A percentile compares a stretch with the other conserved stretches of the same genome.
Conservation (phyloP, 2,113 vertebrate genomes). For the Rhinolophus ferrumequinum region DNA sequence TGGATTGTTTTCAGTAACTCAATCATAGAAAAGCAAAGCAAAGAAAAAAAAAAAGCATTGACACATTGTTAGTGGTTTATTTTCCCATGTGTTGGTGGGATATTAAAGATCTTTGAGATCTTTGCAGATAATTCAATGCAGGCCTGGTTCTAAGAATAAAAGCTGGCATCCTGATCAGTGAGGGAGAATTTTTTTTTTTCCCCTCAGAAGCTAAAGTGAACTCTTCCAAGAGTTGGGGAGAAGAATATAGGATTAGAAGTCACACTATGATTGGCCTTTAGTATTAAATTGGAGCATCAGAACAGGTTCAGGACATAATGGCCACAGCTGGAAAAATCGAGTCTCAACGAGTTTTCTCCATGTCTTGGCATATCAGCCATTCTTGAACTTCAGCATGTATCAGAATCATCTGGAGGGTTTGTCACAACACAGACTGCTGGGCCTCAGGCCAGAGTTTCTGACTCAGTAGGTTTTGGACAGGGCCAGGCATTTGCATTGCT, state of each 20-base stretch:
- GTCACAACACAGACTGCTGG: neutral
- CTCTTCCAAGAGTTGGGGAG: neutral
- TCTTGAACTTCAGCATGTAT: neutral
- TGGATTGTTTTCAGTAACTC: constrained; percentile 68
- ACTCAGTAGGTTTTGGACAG: neutral
- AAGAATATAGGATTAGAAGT: constrained; percentile 14
- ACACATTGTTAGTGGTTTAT: constrained; percentile 69
- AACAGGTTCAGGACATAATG: neutral
- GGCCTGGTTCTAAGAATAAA: constrained; percentile 76
- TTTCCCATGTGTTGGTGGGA: constrained; percentile 73
- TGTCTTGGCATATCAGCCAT: neutral
- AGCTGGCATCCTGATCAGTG: constrained; percentile 46
- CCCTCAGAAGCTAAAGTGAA: constrained; percentile 41
- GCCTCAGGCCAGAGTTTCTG: neutral
- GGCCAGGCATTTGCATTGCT: neutral
- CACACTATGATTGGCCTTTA: neutral
- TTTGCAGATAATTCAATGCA: constrained; percentile 76
- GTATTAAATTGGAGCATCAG: neutral
- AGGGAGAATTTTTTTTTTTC: neutral
- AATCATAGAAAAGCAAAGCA: constrained; percentile 58
- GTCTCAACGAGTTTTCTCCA: neutral
- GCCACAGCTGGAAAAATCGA: neutral
- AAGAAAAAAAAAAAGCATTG: neutral
- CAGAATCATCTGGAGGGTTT: neutral
- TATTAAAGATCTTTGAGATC: constrained; percentile 72